Evolutionary conservation across 2,113 vertebrate genomes (phyloP).

Genomic region (Eretmodus cyanostictus): DNA sequence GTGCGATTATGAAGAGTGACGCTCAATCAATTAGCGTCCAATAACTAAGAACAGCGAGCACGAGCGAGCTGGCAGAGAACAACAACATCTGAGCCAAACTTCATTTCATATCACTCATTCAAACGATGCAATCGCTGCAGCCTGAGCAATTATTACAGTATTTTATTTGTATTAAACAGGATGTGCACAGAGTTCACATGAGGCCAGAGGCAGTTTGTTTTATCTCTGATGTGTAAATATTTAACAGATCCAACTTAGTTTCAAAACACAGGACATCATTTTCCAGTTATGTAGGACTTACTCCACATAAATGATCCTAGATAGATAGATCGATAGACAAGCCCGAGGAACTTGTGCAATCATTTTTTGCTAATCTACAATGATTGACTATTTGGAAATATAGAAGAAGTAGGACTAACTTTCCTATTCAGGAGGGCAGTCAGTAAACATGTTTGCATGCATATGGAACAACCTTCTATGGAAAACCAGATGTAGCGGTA

Average conservation of each 20-base stretch:
- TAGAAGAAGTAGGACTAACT: not conserved
- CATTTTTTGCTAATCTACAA: not conserved
- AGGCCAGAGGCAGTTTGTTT: not conserved
- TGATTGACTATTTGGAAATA: not conserved
- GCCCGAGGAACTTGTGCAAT: not conserved
- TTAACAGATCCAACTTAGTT: conserved; percentile 8
- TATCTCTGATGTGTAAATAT: conserved; percentile 23
- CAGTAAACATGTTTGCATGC: not conserved
- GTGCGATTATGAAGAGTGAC: not conserved
- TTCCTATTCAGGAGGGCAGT: not conserved
- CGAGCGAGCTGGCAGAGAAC: not conserved
- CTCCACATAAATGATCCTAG: not conserved
- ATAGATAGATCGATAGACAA: not conserved
- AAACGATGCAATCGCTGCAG: not conserved
- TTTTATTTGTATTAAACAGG: conserved; percentile 23
- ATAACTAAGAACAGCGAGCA: not conserved
- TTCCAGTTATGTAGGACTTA: not conserved
- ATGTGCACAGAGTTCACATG: not conserved
- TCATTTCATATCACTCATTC: not conserved
- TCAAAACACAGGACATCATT: conserved; percentile 8
- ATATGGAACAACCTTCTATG: conserved; percentile 36
- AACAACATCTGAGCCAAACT: not conserved
- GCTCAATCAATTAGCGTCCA: conserved; percentile 4
- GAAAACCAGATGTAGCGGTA: conserved; percentile 50
- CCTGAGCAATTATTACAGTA: not conserved